Evolutionary conservation across 2,797 vertebrate species (phyloP).

Genomic region (Crotalus adamanteus): DNA sequence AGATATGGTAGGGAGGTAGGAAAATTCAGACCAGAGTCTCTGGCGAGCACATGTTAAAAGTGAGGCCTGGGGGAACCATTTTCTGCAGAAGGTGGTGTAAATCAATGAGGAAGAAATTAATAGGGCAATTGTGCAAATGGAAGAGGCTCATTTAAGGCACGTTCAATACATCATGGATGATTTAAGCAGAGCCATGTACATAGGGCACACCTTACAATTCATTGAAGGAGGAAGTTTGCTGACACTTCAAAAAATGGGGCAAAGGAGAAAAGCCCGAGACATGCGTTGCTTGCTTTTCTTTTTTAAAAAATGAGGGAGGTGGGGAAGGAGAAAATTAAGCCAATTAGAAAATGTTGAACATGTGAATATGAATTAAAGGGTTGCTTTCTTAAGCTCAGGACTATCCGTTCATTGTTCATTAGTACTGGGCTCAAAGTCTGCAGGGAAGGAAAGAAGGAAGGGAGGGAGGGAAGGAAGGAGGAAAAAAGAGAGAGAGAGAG

Average conservation of each 20-base stretch:
- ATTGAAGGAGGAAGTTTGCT: constrained; percentile 54
- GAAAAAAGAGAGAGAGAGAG: too few relatives aligned
- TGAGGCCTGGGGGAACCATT: constrained; percentile 53
- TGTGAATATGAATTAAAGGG: neutral
- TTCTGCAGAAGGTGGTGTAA: constrained; percentile 66
- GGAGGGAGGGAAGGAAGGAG: neutral
- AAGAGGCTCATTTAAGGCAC: constrained; percentile 63
- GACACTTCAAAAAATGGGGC: constrained; percentile 61
- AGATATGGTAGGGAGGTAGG: constrained; percentile 47
- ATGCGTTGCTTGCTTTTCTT: constrained; percentile 6
- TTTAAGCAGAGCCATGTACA: constrained; percentile 61
- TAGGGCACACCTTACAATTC: constrained; percentile 67
- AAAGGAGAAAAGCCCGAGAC: constrained; percentile 48
- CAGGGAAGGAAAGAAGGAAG: neutral
- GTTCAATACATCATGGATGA: constrained; percentile 64
- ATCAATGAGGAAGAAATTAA: constrained; percentile 75
- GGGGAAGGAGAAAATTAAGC: neutral
- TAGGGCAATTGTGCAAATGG: constrained; percentile 71
- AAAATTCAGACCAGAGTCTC: constrained; percentile 39
- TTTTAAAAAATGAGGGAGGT: neutral
- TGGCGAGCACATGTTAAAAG: constrained; percentile 37
- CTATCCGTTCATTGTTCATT: too few relatives aligned
- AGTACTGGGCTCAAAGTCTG: neutral
- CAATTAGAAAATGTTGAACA: neutral
- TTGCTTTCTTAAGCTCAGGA: neutral